These are phyloP conservation scores for Otolemur crassicaudatus DNA, from an alignment of 2,797 vertebrate species.

Conservation along the genomic window DNA sequence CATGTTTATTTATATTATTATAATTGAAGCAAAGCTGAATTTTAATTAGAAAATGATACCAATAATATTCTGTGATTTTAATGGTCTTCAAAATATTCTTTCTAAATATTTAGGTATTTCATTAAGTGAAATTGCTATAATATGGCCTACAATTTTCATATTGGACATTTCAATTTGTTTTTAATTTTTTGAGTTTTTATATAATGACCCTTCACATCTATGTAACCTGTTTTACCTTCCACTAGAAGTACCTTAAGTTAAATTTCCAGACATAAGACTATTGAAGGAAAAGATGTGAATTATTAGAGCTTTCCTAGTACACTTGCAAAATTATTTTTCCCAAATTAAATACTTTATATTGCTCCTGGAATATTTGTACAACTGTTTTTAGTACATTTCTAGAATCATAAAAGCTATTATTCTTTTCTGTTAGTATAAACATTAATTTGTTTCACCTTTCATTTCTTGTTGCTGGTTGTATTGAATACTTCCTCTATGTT, in stretches of 20 bases:
- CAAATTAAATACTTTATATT: not conserved
- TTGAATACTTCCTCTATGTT: not conserved
- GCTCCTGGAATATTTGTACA: not conserved
- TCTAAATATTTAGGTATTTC: not conserved
- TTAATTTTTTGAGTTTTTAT: slow-evolving; percentile 40
- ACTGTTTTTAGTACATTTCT: not conserved
- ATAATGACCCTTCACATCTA: not conserved
- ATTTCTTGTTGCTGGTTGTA: not conserved
- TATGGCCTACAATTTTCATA: not conserved
- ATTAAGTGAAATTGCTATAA: not conserved
- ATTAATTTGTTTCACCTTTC: not conserved
- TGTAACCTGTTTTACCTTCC: not conserved
- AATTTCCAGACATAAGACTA: not conserved
- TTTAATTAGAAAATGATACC: not conserved
- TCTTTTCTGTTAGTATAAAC: not conserved
- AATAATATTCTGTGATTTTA: not conserved
- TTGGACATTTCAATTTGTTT: not conserved
- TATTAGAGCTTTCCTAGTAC: not conserved
- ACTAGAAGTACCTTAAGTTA: not conserved
- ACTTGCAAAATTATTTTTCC: not conserved
- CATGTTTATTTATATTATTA: not conserved
- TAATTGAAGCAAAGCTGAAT: not conserved
- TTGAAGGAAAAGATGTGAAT: not conserved
- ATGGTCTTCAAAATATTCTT: not conserved
- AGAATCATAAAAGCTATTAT: not conserved